Percentiles rank a stretch among this genome's conserved stretches.
These are phyloP conservation scores for Amblyopsis rosae DNA, from an alignment of 2,113 vertebrate genomes.

Conservation along the genomic window DNA sequence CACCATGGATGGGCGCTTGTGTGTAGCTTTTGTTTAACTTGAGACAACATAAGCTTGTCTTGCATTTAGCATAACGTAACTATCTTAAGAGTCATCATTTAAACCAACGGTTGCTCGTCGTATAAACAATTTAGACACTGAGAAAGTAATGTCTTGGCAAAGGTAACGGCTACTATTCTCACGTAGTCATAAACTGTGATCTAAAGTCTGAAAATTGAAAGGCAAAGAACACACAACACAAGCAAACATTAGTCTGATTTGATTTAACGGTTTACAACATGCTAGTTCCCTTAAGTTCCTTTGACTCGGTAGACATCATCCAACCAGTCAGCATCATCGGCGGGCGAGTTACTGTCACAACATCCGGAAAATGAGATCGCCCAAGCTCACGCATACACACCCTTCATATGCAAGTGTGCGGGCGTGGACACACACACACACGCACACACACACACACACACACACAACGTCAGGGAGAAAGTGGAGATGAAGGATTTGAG, in stretches of 20 bases:
- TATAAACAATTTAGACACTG: not conserved
- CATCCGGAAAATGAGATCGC: constrained; percentile 71
- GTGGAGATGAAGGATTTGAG: constrained; percentile 81
- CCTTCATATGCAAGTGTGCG: constrained; percentile 50
- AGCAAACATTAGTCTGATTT: no score
- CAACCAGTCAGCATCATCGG: constrained; percentile 37
- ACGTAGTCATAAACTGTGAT: no score
- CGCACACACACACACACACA: constrained; percentile 34
- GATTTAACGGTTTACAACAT: no score
- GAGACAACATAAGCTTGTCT: constrained; percentile 36
- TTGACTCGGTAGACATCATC: constrained; percentile 38
- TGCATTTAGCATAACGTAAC: no score
- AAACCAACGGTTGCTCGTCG: not conserved
- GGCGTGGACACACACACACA: constrained; percentile 45
- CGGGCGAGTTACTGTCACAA: constrained; percentile 57
- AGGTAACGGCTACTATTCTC: no score
- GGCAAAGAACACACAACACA: no score
- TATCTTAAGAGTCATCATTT: no score
- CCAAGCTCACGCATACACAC: constrained; percentile 48
- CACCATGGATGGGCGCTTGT: not conserved
- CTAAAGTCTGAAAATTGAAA: no score
- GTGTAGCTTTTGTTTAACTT: constrained; percentile 65
- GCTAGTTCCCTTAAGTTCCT: constrained; percentile 17
- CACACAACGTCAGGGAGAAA: constrained; percentile 75
- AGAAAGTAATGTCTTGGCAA: no score